Evolutionary conservation across 2,797 vertebrate species (phyloP).

Genomic region (Pipistrellus pipistrellus): DNA sequence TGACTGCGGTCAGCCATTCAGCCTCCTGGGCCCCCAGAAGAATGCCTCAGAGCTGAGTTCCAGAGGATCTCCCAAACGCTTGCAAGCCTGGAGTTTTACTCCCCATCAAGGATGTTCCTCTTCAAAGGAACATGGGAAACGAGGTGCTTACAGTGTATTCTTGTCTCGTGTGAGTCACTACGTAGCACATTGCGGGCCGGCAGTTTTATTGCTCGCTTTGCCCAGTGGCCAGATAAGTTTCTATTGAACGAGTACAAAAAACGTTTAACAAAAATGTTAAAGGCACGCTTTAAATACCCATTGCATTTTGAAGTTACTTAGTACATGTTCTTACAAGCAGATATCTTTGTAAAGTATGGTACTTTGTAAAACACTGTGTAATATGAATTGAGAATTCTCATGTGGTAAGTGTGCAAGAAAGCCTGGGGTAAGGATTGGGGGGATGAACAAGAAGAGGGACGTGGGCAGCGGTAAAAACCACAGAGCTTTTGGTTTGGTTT

Average conservation of each 20-base stretch:
- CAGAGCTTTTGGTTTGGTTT: not conserved
- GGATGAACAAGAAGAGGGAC: fast-evolving
- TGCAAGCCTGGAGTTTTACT: not conserved
- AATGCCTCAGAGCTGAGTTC: not conserved
- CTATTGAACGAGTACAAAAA: no score
- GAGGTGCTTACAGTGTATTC: not conserved
- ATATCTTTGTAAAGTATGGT: no score
- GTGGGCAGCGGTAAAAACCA: not conserved
- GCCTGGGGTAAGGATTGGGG: not conserved
- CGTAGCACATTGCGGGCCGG: not conserved
- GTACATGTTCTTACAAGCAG: no score
- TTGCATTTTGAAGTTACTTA: no score
- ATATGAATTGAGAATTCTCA: no score
- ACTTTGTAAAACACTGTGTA: no score
- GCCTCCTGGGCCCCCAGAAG: no score
- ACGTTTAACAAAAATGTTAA: no score
- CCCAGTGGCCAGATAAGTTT: no score
- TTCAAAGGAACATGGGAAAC: not conserved
- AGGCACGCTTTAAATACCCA: no score
- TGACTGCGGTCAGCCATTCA: not conserved
- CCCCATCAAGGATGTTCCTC: not conserved
- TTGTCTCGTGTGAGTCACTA: not conserved
- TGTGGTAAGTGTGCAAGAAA: not conserved
- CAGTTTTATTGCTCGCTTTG: no score
- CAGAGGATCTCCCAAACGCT: not conserved